Base-by-base conservation (phyloP, 23 tunicate genomes). In the Trididemnum nubilum region DNA sequence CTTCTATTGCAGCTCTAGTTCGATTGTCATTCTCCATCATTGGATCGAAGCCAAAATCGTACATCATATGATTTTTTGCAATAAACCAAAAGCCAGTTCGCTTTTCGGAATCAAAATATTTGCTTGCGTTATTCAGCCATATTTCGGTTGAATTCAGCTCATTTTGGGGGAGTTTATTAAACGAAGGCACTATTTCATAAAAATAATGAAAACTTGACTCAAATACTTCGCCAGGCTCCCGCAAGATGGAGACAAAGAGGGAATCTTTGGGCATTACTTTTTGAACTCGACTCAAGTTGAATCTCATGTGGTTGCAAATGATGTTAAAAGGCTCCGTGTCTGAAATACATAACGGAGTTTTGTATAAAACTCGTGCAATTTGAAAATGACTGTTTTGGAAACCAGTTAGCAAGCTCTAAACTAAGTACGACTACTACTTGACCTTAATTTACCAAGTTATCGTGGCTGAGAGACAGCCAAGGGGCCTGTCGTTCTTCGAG, bases 231-330 rank as follows among this genome's bases (percentile, higher is more conserved):
- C 54, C 54, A 7, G 54, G 54, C 15, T 44, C 54, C 9, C 54
- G 54, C 9, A 44, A 9, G 9, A 15, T 7, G 9, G 54, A 7
- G 54, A 44, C 15, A 44, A 44, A 44, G 28, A 67, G 25, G 50
- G 86, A 30, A 35, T 82, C 76, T 24, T 54, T 32, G 12, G 78
- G 66, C 74, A 82, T 67, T 12, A 71, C 59, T 9, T 54, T 36
- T 22, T 34, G 5, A 21, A 82, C 86, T 21, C 51, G 78, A 1
- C 30, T n/a, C 0, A 36, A 38, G 27, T 70, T 2, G 31, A 67
- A 82, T 15, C 86, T 40, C 86, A 82, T 82, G 49, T 82, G 78
- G 28, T 82, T 78, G 49, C 86, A 82, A 31, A 82, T 18, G 28
- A 82, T 51, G 35, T 82, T 82, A 23, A 70, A 61, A 61, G 19